Base-by-base conservation (phyloP, 2,888 invertebrate species). In the Microplitis manilae region DNA sequence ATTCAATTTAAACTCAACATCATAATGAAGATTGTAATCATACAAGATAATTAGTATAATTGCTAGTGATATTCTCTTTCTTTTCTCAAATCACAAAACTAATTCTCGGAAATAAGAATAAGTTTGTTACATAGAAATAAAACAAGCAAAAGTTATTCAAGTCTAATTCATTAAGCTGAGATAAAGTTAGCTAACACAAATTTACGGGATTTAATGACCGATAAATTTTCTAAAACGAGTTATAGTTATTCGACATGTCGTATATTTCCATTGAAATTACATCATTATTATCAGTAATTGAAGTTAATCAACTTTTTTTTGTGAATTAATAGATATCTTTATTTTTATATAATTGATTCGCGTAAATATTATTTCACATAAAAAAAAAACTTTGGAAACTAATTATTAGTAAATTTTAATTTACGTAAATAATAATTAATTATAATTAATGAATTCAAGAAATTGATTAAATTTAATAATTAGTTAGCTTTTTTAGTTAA, bases 11-110 rank as follows among this genome's bases (percentile, higher is more conserved):
- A 39, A 40, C 38, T 70, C 59, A n/a, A 50, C 13, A 75, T 76
- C 71, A 76, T 71, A 65, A 20, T n/a, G 39, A 30, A 71, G 60
- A 76, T 67, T 71, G 30, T 17, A 76, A 76, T 76, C 65, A 38
- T 70, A 59, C 50, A 65, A 17, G 69, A 50, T 70, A 76, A 76
- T 76, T 65, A 76, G 65, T 39, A n/a, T 71, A 76, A 76, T 76
- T 68, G 9, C n/a, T 67, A n/a, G 59, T 70, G 60, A 59, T 41
- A 15, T 59, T n/a, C 5, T 20, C 60, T 30, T 70, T 30, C 38
- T 70, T 30, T 70, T 60, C 59, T 59, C 6, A 40, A 13, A 68
- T 41, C 30, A 15, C 8, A 68, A n/a, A 41, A 40, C 17, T 8
- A 68, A 68, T 15, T 68, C 50, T 9, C 13, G 13, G 50, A 50